Base-by-base conservation (phyloP, 1,140 invertebrate genomes). In the Drosophila mayri region DNA sequence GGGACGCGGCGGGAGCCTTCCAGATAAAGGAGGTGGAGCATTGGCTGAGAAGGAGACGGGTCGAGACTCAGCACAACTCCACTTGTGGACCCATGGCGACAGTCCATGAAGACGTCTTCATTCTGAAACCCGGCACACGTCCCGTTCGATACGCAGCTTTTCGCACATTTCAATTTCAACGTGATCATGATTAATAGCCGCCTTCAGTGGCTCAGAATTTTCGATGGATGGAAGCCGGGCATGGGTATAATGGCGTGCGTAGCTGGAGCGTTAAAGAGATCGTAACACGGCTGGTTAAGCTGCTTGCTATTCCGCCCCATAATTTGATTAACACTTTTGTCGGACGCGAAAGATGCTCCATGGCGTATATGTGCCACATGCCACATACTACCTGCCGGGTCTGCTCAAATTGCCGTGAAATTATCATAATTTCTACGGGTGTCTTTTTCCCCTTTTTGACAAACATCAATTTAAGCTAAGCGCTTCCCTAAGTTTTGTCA, bases 191-290 rank as follows among this genome's bases (percentile, higher is more conserved):
- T 86, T 86, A 90, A 90, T 90, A 66, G 62, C 58, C 49, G 73
- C 61, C 66, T 72, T 64, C 73, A 72, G 83, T 46, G 38, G 64
- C 44, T 83, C 50, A 79, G 74, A 79, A 76, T 79, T 65, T 79
- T 59, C 60, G 84, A 83, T 88, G 72, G 72, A 38, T 28, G 25
- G 25, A 50, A 4, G 10, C 47, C 47, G 25, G 47, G 28, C 18
- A 43, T 49, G 38, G 38, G 1, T 12, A 25, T 80, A 90, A 79
- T 90, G 76, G 83, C 81, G 87, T 90, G 87, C 87, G 87, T 87
- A 87, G 73, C 88, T 91, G 88, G 72, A 90, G 87, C 83, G 87
- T 90, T 87, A 91, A 91, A 90, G 76, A 88, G 86, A 79, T 90
- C 70, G 44, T 88, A 86, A 85, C 84, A 88, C 75, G 85, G 47